These are phyloP conservation scores for Lasius fuliginosus DNA, from an alignment of 2,888 invertebrate genomes.

Conservation along the genomic window DNA sequence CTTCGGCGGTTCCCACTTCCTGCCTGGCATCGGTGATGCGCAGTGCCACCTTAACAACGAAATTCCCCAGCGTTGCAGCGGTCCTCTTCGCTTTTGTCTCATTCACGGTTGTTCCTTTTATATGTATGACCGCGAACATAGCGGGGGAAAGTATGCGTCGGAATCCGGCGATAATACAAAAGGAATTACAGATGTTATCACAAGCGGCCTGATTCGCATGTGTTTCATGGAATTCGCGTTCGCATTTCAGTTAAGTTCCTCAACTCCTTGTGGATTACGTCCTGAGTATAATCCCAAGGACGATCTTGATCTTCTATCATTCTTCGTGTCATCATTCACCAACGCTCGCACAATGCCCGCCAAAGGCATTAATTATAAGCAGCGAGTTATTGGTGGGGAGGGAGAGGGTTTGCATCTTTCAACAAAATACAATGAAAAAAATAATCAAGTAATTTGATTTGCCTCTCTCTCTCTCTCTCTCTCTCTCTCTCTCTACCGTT, in stretches of 20 bases:
- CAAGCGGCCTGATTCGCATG: conserved; percentile 36
- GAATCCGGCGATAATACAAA: conserved; percentile 38
- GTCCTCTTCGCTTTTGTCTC: conserved; percentile 72
- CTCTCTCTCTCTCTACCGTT: background rate
- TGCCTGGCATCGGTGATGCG: conserved; percentile 85
- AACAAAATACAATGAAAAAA: conserved; percentile 14
- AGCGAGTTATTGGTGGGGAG: background rate
- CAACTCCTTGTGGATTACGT: conserved; percentile 12
- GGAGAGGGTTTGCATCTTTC: background rate
- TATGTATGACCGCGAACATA: conserved; percentile 47
- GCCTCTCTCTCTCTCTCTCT: background rate
- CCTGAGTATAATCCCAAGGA: conserved; percentile 32
- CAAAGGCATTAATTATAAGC: conserved; percentile 11
- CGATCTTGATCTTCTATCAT: conserved; percentile 45
- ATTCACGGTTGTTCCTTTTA: conserved; percentile 44
- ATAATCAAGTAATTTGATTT: background rate
- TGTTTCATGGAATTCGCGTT: conserved; percentile 31
- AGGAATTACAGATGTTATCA: conserved; percentile 49
- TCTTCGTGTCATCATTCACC: background rate
- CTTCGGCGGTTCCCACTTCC: conserved; percentile 82
- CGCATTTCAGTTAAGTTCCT: conserved; percentile 28
- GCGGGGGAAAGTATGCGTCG: conserved; percentile 41
- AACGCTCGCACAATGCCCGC: conserved; percentile 8
- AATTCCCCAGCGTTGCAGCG: conserved; percentile 81
- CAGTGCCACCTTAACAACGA: conserved; percentile 85